Conservation (phyloP, 2,888 invertebrate genomes). For the Tiliacea citrago region DNA sequence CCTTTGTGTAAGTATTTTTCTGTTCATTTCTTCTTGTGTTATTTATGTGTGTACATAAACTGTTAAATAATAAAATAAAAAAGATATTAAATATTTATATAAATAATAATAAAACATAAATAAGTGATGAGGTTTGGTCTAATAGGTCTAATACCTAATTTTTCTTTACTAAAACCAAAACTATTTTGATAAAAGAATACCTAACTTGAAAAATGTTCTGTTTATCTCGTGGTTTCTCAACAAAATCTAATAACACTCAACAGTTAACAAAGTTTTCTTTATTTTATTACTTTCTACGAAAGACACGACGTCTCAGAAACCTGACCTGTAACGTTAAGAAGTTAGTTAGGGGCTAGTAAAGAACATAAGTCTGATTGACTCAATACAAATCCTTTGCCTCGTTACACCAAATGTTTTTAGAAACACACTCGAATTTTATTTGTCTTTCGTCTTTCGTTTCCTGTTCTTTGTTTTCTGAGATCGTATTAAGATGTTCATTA, state of each 20-base stretch:
- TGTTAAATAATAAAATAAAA: too few species aligned
- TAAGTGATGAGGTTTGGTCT: not conserved
- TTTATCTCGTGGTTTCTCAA: constrained; percentile 20
- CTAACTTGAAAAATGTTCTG: not conserved
- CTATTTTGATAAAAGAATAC: not conserved
- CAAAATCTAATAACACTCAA: constrained; percentile 19
- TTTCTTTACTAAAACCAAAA: not conserved
- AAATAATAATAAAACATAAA: not conserved
- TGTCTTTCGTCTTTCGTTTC: constrained; percentile 17
- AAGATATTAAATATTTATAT: too few species aligned
- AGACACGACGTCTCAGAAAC: constrained; percentile 10
- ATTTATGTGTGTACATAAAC: too few species aligned
- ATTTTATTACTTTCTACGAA: constrained; percentile 22
- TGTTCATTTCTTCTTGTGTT: too few species aligned
- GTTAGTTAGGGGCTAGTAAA: constrained; percentile 29
- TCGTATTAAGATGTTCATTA: not conserved
- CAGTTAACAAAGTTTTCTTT: constrained; percentile 23
- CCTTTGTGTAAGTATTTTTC: too few species aligned
- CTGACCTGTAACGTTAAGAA: constrained; percentile 14
- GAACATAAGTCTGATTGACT: constrained; percentile 45
- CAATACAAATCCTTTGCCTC: constrained; percentile 44
- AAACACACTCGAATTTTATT: constrained; percentile 22
- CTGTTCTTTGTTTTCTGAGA: constrained; percentile 12
- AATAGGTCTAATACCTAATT: not conserved
- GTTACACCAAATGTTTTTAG: constrained; percentile 27